A percentile compares a stretch with the other conserved stretches of the same genome.
These are phyloP conservation scores for Oligia fasciuncula DNA, from an alignment of 2,888 invertebrate genomes.

Conservation along the genomic window DNA sequence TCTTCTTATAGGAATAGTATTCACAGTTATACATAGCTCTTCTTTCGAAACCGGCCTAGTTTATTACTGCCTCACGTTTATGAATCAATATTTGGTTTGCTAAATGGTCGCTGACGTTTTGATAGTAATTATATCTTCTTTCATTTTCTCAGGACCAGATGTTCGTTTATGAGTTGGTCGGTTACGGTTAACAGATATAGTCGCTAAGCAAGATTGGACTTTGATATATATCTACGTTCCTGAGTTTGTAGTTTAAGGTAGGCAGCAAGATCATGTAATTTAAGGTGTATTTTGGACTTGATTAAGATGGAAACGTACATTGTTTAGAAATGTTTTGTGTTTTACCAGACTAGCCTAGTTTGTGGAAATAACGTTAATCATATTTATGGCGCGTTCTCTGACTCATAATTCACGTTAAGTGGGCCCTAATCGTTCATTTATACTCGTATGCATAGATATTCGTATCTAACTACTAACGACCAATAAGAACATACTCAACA, in stretches of 20 bases:
- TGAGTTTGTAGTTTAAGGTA: constrained; percentile 22
- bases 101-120: constrained; percentile 49
- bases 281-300: constrained; percentile 21
- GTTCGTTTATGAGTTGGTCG: constrained; percentile 50
- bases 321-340: constrained; percentile 2
- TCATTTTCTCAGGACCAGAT: constrained; percentile 48
- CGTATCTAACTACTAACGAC: constrained; percentile 55
- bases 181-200: constrained; percentile 48
- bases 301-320: constrained; percentile 1
- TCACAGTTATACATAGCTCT: not conserved
- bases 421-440: constrained; percentile 40
- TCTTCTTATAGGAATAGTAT: not conserved
- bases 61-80: constrained; percentile 39
- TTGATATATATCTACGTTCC: constrained; percentile 29
- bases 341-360: constrained; percentile 2
- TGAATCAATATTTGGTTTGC: constrained; percentile 54
- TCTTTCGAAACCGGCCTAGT: constrained; percentile 9
- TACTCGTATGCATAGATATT: constrained; percentile 5
- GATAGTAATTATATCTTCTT: constrained; percentile 53
- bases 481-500: constrained; percentile 51
- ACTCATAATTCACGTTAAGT: constrained; percentile 42
- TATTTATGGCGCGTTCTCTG: constrained; percentile 30
- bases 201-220: constrained; percentile 47
- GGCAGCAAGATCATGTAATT: constrained; percentile 16
- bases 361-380: constrained; percentile 26